A percentile compares a stretch with the other conserved stretches of the same genome.
phyloP scores from a whole-genome alignment of 2,888 invertebrate species.

The Agriopis leucophaearia region DNA sequence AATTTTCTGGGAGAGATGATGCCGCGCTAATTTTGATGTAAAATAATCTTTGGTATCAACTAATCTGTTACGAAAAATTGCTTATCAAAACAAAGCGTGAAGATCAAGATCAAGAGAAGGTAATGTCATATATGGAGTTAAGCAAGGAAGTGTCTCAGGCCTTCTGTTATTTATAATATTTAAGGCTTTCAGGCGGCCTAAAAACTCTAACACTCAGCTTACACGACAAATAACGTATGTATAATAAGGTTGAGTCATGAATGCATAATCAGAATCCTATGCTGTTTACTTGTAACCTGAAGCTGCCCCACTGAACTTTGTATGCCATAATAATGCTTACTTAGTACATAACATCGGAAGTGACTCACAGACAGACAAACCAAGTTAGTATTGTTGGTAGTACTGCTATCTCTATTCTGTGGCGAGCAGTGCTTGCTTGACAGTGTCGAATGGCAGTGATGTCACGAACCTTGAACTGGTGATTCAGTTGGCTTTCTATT shows the following conservation, averaged over 20 bases:
- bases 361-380: slow-evolving; percentile 24
- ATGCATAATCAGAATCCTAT: not conserved
- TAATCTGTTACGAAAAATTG: not conserved
- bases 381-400: slow-evolving; percentile 2
- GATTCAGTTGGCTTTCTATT: slow-evolving; percentile 7
- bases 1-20: not conserved
- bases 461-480: slow-evolving; percentile 37
- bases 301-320: slow-evolving; percentile 30
- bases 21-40: not conserved
- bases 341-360: slow-evolving; percentile 19
- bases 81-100: not conserved
- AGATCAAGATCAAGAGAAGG: no score
- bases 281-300: slow-evolving; percentile 22
- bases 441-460: slow-evolving; percentile 29
- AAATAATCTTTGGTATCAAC: not conserved
- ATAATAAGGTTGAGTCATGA: slow-evolving; percentile 13
- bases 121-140: no score
- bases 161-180: no score
- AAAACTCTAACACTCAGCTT: not conserved
- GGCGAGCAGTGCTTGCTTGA: slow-evolving; percentile 17
- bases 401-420: not conserved
- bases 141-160: no score
- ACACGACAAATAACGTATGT: not conserved
- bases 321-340: slow-evolving; percentile 14
- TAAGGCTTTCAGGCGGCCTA: not conserved